Evolutionary conservation across 2,113 vertebrate genomes (phyloP), one percentile per base, ranked within the genome.

Genomic region (Gnathonemus longibarbis): DNA sequence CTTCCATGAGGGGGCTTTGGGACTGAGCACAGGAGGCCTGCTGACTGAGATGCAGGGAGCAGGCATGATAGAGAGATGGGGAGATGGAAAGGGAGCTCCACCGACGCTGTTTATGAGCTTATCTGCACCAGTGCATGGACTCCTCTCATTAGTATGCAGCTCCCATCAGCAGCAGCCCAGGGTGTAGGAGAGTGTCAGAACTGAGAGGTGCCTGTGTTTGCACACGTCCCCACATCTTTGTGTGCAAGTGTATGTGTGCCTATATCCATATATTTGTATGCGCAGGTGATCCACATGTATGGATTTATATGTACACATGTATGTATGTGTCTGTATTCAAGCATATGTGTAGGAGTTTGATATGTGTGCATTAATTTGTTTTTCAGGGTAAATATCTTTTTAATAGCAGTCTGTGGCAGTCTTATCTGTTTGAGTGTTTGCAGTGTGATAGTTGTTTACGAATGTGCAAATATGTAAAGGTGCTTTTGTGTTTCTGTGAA

Each of bases 131-230:
- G 21, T 90, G 87, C 87, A 88, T 86, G 58, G 58, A 90, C 56
- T 52, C 84, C 42, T 48, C 39, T 90, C 90, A 90, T 90, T 90
- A 88, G 70, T 49, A 90, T 90, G 42, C 89, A 87, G 27, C 84
- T 87, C 89, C 45, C 84, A 87, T 90, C 84, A 50, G 56, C 89
- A 90, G 24, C 56, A 56, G 86, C 50, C 77, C 89, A 52, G 83
- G 46, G 83, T 24, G 42, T 42, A 52, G 52, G 42, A 80, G 88
- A 48, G 89, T 66, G 89, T 84, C 89, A 90, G 89, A 45, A 62
- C 83, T 80, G 49, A 80, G n/a, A 50, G 58, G 42, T 39, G 31
- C 10, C 70, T 83, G 88, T 53, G 70, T 89, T 10, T 52, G 48
- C 24, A 27, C 39, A 31, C 21, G 42, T 48, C 3, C 21, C 3